phyloP scores from a whole-genome alignment of 2,113 vertebrate species.

The Carlito syrichta region DNA sequence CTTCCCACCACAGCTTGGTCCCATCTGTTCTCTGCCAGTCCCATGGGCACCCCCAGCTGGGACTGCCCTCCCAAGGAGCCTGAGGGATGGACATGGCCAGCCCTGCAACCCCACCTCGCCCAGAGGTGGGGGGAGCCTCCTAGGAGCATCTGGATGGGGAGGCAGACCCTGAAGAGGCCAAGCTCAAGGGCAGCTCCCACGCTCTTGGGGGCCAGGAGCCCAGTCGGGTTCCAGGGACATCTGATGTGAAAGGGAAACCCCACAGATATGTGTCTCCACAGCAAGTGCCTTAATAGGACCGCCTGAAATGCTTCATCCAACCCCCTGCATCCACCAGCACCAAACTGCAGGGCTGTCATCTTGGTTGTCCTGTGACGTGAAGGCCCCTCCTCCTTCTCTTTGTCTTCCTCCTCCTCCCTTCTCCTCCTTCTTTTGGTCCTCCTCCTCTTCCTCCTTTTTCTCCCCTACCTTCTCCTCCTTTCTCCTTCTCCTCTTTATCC shows the following conservation, averaged over 20 bases:
- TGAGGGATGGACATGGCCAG: neutral
- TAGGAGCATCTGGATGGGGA: neutral
- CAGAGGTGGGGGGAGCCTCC: too few species aligned
- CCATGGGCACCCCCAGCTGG: neutral
- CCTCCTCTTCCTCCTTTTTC: neutral
- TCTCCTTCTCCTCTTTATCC: too few species aligned
- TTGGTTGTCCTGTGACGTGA: neutral
- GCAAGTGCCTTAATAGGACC: neutral
- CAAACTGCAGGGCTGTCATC: neutral
- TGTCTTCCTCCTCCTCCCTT: too few species aligned
- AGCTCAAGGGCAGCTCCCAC: neutral
- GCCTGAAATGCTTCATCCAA: neutral
- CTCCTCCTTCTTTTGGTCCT: neutral
- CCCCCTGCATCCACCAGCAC: neutral
- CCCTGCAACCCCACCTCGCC: neutral
- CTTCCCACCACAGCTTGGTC: neutral
- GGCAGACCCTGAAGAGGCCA: neutral
- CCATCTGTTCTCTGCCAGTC: neutral
- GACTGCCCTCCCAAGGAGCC: neutral
- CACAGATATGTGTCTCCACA: neutral
- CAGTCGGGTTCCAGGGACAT: neutral
- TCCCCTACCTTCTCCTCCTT: rapidly evolving
- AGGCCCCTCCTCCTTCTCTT: neutral
- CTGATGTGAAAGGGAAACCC: neutral
- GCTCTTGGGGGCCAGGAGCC: neutral